phyloP scores from a whole-genome alignment of 2,797 vertebrate genomes.

The Spea hammondii region DNA sequence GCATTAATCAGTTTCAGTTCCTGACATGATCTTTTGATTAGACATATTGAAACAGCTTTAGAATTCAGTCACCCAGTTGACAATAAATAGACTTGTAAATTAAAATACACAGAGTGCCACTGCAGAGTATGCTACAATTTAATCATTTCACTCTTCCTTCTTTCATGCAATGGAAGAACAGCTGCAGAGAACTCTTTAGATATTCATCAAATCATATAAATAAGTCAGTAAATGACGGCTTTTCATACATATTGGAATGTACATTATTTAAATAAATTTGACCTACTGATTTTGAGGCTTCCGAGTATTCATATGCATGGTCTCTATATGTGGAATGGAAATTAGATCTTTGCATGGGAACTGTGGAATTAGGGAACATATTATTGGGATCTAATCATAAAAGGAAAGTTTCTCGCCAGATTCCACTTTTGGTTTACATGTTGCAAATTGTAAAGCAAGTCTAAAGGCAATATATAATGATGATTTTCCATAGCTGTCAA shows the following conservation, averaged over 20 bases:
- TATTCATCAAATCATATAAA: conserved; percentile 48
- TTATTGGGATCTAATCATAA: background rate
- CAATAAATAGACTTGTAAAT: conserved; percentile 50
- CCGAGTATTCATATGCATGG: conserved; percentile 34
- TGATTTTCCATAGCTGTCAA: no score
- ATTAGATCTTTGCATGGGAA: conserved; percentile 28
- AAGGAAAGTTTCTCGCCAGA: background rate
- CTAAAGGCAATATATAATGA: no score
- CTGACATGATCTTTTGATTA: conserved; percentile 31
- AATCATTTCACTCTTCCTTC: conserved; percentile 39
- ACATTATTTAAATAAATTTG: conserved; percentile 50
- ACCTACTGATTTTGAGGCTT: conserved; percentile 39
- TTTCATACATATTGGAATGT: conserved; percentile 45
- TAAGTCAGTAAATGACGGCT: conserved; percentile 42
- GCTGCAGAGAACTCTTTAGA: conserved; percentile 42
- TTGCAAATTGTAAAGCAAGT: no score
- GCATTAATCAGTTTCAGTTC: conserved; percentile 19
- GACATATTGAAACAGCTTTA: conserved; percentile 19
- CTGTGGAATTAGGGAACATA: conserved; percentile 26
- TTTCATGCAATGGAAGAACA: conserved; percentile 40
- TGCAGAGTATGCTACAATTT: conserved; percentile 35
- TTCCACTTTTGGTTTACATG: background rate
- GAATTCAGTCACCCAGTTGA: conserved; percentile 41
- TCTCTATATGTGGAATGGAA: conserved; percentile 29
- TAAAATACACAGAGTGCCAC: conserved; percentile 42